A percentile compares a stretch with the other conserved stretches of the same genome.
phyloP scores from a whole-genome alignment of 2,888 invertebrate genomes.

The Epirrhoe tristata region DNA sequence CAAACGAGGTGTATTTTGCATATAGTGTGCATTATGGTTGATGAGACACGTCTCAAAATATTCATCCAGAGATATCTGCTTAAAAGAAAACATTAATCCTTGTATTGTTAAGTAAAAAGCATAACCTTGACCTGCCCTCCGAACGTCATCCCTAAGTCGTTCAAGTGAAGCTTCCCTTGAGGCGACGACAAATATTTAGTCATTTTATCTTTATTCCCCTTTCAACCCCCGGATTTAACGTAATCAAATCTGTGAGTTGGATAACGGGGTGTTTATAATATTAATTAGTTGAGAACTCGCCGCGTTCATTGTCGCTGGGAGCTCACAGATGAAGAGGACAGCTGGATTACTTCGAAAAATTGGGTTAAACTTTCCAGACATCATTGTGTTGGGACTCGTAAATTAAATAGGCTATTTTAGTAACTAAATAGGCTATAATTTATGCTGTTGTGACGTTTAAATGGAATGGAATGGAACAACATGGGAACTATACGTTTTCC shows the following conservation, averaged over 20 bases:
- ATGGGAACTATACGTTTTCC: too few species aligned
- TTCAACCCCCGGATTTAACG: conserved; percentile 30
- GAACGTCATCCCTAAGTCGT: neutral
- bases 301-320: conserved; percentile 14
- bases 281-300: conserved; percentile 35
- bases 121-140: neutral
- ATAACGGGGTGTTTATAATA: conserved; percentile 40
- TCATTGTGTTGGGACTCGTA: neutral
- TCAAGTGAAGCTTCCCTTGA: conserved; percentile 10
- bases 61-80: too few species aligned
- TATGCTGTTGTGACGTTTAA: too few species aligned
- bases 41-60: too few species aligned
- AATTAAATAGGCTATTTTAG: neutral
- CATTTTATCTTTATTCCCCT: conserved; percentile 22
- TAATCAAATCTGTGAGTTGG: conserved; percentile 38
- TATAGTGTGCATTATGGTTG: too few species aligned
- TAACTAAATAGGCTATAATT: too few species aligned
- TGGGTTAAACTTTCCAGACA: neutral
- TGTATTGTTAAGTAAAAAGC: neutral
- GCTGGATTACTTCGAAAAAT: conserved; percentile 13
- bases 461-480: too few species aligned
- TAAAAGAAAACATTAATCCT: too few species aligned
- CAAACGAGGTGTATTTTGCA: too few species aligned
- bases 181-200: conserved; percentile 20
- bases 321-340: neutral